These are phyloP conservation scores for Maniola jurtina DNA, from an alignment of 1,140 invertebrate genomes.

Conservation along the genomic window DNA sequence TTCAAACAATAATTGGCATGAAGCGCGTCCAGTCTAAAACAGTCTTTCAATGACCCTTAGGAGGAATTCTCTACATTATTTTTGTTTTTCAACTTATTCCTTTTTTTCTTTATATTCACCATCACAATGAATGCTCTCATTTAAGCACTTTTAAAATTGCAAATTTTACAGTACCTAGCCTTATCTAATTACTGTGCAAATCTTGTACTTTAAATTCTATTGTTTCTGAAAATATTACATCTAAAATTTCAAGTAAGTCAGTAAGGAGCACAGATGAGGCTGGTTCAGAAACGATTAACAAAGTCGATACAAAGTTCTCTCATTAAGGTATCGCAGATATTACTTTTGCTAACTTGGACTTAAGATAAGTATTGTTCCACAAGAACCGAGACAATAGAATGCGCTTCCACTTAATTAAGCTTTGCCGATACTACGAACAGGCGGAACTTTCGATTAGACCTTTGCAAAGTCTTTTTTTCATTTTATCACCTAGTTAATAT, in stretches of 20 bases:
- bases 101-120: neutral
- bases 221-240: conserved; percentile 28
- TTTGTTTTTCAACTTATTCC: neutral
- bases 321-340: conserved; percentile 76
- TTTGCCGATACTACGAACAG: conserved; percentile 50
- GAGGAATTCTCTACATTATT: conserved; percentile 32
- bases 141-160: neutral
- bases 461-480: conserved; percentile 5
- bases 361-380: conserved; percentile 72
- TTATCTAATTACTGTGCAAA: conserved; percentile 22
- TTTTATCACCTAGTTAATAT: neutral
- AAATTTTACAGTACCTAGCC: neutral
- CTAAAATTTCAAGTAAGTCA: conserved; percentile 27
- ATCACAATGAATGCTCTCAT: neutral
- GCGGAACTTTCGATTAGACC: conserved; percentile 45
- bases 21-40: conserved; percentile 36
- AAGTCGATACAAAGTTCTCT: conserved; percentile 76
- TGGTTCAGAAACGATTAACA: conserved; percentile 65
- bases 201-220: conserved; percentile 3
- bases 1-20: conserved; percentile 12
- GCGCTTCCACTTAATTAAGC: conserved; percentile 72
- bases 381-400: conserved; percentile 70
- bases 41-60: conserved; percentile 33
- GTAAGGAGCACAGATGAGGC: conserved; percentile 37
- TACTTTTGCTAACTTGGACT: conserved; percentile 70